These are phyloP conservation scores for Rhabditophanes sp. DNA, from an alignment of 2,888 invertebrate species.

Conservation along the genomic window DNA sequence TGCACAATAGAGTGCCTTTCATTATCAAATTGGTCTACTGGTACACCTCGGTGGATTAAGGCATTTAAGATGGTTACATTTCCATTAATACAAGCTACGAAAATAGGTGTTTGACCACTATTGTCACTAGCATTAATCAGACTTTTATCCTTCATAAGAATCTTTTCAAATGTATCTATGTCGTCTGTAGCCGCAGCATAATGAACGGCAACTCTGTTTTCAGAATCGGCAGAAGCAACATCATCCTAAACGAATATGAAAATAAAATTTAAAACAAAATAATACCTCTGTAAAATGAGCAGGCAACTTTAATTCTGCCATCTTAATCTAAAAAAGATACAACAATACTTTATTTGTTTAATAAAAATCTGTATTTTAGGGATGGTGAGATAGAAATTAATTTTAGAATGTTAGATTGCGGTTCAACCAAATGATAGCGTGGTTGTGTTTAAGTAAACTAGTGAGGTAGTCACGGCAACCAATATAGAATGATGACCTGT, in stretches of 20 bases:
- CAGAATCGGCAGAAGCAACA: slow-evolving; percentile 17
- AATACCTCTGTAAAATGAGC: too few relatives aligned
- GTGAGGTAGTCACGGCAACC: too few relatives aligned
- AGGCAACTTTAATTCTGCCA: too few relatives aligned
- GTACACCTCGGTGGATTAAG: slow-evolving; percentile 64
- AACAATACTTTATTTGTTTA: too few relatives aligned
- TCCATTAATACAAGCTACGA: slow-evolving; percentile 83
- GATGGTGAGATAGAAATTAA: too few relatives aligned
- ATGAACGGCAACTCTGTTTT: slow-evolving; percentile 61
- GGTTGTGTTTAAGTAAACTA: too few relatives aligned
- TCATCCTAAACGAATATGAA: slow-evolving; percentile 3
- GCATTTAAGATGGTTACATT: slow-evolving; percentile 70
- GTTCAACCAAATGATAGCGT: too few relatives aligned
- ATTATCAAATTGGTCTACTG: slow-evolving; percentile 73
- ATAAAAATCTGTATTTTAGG: too few relatives aligned
- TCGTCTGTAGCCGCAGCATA: slow-evolving; percentile 64
- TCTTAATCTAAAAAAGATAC: too few relatives aligned
- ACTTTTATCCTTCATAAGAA: slow-evolving; percentile 64
- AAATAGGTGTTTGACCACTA: slow-evolving; percentile 75
- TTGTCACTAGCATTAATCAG: slow-evolving; percentile 69
- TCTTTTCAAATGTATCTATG: slow-evolving; percentile 57
- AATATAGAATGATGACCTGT: too few relatives aligned
- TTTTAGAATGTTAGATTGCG: too few relatives aligned
- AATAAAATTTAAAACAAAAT: too few relatives aligned
- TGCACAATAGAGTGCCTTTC: slow-evolving; percentile 88